Conservation (phyloP, 2,113 vertebrate species). For the Myocastor coypus region DNA sequence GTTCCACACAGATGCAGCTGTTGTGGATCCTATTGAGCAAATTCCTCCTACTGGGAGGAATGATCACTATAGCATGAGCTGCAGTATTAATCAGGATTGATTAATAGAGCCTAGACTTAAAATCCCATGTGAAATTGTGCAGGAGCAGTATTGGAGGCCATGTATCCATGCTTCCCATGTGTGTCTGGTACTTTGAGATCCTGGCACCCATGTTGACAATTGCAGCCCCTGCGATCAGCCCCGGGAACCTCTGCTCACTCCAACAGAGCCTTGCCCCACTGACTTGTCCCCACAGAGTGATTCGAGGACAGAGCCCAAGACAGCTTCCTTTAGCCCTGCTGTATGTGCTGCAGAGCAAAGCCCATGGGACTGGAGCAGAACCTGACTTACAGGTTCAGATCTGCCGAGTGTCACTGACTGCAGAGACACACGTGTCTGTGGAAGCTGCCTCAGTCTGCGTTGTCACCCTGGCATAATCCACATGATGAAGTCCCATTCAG, state of each 20-base stretch:
- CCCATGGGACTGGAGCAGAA: neutral
- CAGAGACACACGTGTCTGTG: neutral
- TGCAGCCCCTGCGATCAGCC: accelerated
- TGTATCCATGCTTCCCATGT: neutral
- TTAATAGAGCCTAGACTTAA: neutral
- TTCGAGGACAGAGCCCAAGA: neutral
- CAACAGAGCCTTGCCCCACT: neutral
- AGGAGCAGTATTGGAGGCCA: neutral
- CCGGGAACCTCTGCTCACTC: neutral
- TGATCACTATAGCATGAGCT: neutral
- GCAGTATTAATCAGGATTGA: neutral
- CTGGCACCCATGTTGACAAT: neutral
- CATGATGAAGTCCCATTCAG: accelerated
- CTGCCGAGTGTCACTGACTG: neutral
- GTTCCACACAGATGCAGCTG: neutral
- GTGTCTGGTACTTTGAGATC: accelerated
- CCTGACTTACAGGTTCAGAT: neutral
- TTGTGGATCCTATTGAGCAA: neutral
- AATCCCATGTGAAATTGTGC: neutral
- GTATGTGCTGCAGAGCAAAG: neutral
- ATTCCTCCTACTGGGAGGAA: neutral
- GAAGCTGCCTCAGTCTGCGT: neutral
- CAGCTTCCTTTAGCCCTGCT: neutral
- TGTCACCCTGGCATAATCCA: neutral
- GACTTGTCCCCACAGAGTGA: neutral